Evolutionary conservation across 2,888 invertebrate genomes (phyloP).

Genomic region (Oxycera nigricornis): DNA sequence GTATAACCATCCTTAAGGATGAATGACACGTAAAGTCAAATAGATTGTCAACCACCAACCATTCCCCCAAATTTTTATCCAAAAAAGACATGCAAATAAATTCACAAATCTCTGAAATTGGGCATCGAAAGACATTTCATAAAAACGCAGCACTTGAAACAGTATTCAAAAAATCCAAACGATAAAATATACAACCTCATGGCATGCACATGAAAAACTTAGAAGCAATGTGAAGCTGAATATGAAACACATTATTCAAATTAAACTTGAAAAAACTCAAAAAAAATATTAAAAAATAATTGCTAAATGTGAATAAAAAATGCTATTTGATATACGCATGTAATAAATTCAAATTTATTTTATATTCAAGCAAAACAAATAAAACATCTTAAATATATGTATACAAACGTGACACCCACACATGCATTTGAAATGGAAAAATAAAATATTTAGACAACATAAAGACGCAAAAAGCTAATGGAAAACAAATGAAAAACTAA

Average conservation of each 20-base stretch:
- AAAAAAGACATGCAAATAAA: not conserved
- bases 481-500: not conserved
- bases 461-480: conserved; percentile 14
- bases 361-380: conserved; percentile 13
- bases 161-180: no score
- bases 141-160: not conserved
- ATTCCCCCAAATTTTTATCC: not conserved
- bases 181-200: not conserved
- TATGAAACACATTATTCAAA: not conserved
- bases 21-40: not conserved
- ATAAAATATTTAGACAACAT: not conserved
- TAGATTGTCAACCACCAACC: not conserved
- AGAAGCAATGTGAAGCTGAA: not conserved
- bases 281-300: conserved; percentile 13
- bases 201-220: not conserved
- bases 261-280: not conserved
- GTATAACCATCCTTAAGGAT: not conserved
- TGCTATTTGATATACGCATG: conserved; percentile 37
- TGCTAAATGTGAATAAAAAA: not conserved
- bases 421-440: not conserved
- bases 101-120: not conserved
- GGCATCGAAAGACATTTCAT: not conserved
- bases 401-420: no score
- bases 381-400: not conserved
- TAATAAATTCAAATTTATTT: conserved; percentile 32